Conservation (phyloP, 2,113 vertebrate species). For the Daboia siamensis region DNA sequence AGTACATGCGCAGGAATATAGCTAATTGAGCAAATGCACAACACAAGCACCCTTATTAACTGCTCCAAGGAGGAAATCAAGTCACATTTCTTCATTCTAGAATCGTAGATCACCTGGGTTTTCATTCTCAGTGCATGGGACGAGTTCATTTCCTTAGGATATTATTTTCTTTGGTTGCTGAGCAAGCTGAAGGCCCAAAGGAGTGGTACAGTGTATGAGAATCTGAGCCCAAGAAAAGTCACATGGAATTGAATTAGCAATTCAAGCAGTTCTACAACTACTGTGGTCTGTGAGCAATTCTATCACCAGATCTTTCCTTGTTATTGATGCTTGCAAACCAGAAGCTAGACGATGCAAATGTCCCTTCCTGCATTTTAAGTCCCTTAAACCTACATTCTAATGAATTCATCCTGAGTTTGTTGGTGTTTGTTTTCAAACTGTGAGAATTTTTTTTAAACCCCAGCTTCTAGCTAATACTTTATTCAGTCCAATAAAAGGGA, state of each 20-base stretch:
- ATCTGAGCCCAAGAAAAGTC: neutral
- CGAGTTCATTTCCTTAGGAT: neutral
- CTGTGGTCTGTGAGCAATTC: neutral
- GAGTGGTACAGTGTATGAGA: neutral
- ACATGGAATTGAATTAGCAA: neutral
- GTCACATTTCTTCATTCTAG: neutral
- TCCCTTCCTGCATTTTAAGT: neutral
- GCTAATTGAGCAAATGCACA: neutral
- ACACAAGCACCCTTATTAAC: fast-evolving
- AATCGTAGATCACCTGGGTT: neutral
- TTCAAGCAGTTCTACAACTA: neutral
- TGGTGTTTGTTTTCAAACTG: neutral
- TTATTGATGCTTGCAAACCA: neutral
- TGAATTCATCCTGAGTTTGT: neutral
- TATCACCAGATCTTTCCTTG: neutral
- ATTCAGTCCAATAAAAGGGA: neutral
- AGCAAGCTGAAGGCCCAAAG: neutral
- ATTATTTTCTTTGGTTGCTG: neutral
- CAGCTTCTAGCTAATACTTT: neutral
- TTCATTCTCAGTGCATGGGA: neutral
- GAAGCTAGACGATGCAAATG: neutral
- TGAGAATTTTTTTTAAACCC: neutral
- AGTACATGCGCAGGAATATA: neutral
- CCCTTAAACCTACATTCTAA: neutral
- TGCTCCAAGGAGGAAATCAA: neutral